Conservation (phyloP, 1,140 invertebrate species). For the Drosophila repletoides region DNA sequence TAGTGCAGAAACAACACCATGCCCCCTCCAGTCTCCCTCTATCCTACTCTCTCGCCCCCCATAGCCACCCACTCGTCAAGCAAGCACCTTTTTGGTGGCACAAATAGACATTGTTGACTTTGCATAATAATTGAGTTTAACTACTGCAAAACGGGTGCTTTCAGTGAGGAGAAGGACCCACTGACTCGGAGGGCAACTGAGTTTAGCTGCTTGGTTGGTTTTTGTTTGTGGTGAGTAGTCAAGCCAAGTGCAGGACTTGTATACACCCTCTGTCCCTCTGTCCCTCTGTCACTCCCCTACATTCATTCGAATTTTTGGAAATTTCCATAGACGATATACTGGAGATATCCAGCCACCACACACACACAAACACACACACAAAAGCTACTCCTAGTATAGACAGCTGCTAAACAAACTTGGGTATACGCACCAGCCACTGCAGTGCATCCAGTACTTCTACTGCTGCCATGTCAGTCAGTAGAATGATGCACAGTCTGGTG, state of each 20-base stretch:
- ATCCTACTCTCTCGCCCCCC: background rate
- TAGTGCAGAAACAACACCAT: slow-evolving; percentile 3
- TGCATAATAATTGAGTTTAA: slow-evolving; percentile 81
- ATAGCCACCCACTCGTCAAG: too few relatives aligned
- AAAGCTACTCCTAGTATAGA: slow-evolving; percentile 9
- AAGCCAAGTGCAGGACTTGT: slow-evolving; percentile 60
- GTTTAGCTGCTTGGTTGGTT: slow-evolving; percentile 73
- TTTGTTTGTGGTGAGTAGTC: slow-evolving; percentile 68
- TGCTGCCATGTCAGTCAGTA: slow-evolving; percentile 12
- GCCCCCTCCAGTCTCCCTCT: background rate
- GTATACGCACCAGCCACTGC: slow-evolving; percentile 48
- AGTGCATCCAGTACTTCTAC: background rate
- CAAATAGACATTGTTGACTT: slow-evolving; percentile 79
- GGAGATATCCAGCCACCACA: slow-evolving; percentile 2
- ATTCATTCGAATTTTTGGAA: slow-evolving; percentile 64
- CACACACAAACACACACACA: slow-evolving; percentile 23
- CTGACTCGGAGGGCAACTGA: slow-evolving; percentile 27
- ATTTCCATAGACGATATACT: slow-evolving; percentile 50
- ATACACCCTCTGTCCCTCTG: slow-evolving; percentile 5
- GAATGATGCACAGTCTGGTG: slow-evolving; percentile 37
- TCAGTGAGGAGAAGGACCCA: background rate
- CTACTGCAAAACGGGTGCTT: slow-evolving; percentile 60
- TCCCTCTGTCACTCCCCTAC: background rate
- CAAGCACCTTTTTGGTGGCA: slow-evolving; percentile 62
- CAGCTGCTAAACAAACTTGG: slow-evolving; percentile 64